These are phyloP conservation scores for Macropus fuliginosus DNA, from an alignment of 2,797 vertebrate genomes.

Conservation along the genomic window DNA sequence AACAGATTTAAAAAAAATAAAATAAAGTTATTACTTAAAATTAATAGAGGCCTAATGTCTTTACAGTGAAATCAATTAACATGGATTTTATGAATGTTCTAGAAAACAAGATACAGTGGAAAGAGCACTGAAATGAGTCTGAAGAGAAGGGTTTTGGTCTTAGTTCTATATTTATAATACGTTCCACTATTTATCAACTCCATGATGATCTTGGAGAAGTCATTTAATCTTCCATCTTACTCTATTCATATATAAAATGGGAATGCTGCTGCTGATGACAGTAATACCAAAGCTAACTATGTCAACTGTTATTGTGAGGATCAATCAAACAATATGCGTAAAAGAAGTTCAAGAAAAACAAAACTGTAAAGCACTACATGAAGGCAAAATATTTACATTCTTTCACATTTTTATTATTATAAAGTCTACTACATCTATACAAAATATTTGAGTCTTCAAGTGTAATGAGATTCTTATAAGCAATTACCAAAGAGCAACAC, in stretches of 20 bases:
- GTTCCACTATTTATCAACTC: neutral
- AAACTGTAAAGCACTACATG: neutral
- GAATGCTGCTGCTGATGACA: neutral
- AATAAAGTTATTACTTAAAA: slow-evolving; percentile 9
- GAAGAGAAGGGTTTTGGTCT: neutral
- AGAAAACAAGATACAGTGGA: neutral
- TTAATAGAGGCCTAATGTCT: neutral
- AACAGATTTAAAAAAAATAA: slow-evolving; percentile 54
- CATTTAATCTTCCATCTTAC: neutral
- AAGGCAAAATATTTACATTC: neutral
- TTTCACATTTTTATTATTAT: neutral
- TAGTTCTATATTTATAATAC: neutral
- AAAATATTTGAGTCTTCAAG: neutral
- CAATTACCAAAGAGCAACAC: neutral
- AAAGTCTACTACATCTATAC: neutral
- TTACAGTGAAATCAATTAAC: neutral
- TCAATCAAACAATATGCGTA: neutral
- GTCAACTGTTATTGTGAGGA: neutral
- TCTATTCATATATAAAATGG: neutral
- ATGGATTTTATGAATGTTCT: neutral
- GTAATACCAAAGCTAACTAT: neutral
- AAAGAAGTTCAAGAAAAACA: neutral
- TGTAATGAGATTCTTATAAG: neutral
- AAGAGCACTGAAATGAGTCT: neutral
- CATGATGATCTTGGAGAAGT: neutral